phyloP scores from a whole-genome alignment of 30 jellyfish, hydroid and myxozoan genomes.

The Rhopilema esculentum region DNA sequence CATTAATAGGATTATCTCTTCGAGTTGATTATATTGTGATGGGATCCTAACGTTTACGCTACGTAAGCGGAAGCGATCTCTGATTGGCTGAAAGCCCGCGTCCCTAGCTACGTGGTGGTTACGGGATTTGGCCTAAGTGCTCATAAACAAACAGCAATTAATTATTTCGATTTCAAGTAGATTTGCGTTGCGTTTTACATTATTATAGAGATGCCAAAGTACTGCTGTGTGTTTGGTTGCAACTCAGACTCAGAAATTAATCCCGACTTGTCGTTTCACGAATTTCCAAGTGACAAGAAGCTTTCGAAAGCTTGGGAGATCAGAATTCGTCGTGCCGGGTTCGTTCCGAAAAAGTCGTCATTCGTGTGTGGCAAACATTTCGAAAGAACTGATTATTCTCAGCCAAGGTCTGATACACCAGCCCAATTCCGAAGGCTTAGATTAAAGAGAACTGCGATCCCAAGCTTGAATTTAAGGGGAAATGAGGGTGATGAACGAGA shows the following conservation, averaged over 20 bases:
- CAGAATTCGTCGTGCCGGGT: conserved; percentile 4
- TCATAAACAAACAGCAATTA: not conserved
- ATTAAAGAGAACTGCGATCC: conserved; percentile 13
- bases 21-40: not conserved
- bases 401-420: conserved; percentile 10
- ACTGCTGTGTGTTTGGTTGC: conserved; percentile 13
- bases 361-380: conserved; percentile 17
- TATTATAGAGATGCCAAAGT: conserved; percentile 8
- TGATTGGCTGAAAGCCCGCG: not conserved
- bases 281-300: conserved; percentile 10
- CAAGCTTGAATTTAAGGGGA: conserved; percentile 17
- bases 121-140: conserved; percentile 19
- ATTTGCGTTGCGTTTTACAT: conserved; percentile 23
- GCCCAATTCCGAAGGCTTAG: conserved; percentile 7
- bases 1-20: not conserved
- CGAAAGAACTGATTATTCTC: conserved; percentile 1
- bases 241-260: conserved; percentile 1
- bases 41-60: not conserved
- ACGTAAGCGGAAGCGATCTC: not conserved
- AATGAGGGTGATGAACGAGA: conserved; percentile 9
- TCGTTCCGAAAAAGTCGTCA: conserved; percentile 8
- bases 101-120: conserved; percentile 16
- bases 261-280: conserved; percentile 17
- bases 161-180: conserved; percentile 8
- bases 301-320: conserved; percentile 11